Evolutionary conservation across 2,113 vertebrate genomes (phyloP).

Genomic region (Manacus vitellinus): DNA sequence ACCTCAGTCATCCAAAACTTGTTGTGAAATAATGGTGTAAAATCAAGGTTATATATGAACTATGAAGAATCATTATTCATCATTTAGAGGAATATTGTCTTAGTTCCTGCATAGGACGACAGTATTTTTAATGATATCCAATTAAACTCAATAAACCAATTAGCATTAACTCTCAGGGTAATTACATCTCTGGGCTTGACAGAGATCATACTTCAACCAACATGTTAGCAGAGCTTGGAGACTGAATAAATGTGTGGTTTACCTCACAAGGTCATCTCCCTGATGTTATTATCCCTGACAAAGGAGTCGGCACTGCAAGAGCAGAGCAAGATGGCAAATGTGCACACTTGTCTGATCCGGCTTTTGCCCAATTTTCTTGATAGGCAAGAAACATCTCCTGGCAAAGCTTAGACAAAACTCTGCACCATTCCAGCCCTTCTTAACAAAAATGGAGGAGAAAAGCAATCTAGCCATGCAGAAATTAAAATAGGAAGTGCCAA

Average conservation of each 20-base stretch:
- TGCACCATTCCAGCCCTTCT: neutral
- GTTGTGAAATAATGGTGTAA: neutral
- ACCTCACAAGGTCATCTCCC: constrained; percentile 27
- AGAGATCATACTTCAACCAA: constrained; percentile 46
- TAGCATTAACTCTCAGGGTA: constrained; percentile 54
- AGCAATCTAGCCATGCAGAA: constrained; percentile 46
- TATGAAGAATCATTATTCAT: neutral
- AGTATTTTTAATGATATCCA: constrained; percentile 47
- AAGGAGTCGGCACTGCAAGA: neutral
- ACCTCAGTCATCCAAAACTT: neutral
- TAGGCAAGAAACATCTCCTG: neutral
- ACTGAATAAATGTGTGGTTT: constrained; percentile 34
- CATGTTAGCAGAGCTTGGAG: neutral
- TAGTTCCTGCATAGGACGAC: neutral
- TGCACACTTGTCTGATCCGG: neutral
- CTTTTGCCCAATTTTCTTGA: neutral
- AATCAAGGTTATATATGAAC: neutral
- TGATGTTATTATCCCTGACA: constrained; percentile 27
- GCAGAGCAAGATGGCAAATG: constrained; percentile 25
- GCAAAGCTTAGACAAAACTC: neutral
- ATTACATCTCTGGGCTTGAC: constrained; percentile 39
- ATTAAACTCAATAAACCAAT: constrained; percentile 61
- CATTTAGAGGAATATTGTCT: neutral
- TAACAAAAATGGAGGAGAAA: constrained; percentile 23
- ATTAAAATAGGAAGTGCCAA: constrained; percentile 39